Base-by-base conservation (phyloP, 1,140 invertebrate genomes). In the Cydia splendana region DNA sequence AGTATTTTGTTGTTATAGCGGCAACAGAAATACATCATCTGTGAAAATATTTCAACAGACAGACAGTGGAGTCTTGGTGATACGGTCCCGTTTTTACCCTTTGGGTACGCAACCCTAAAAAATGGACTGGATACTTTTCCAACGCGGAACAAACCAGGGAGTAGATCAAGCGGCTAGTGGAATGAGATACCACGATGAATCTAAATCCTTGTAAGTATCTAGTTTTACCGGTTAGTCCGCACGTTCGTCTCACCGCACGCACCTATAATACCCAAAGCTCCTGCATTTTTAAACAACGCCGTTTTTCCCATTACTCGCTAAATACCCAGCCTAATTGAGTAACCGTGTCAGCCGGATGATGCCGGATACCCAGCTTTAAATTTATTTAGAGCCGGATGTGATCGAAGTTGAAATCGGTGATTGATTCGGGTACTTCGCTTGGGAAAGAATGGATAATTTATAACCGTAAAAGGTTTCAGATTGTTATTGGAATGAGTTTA, bases 371-470 rank as follows among this genome's bases (percentile, higher is more conserved):
- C 30, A 13, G 34, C 34, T 42, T 45, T 42, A 42, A 71, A 71
- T 67, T 3, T 67, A 71, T 71, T 71, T 71, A 45, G 65, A 69
- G 30, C 30, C 38, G 30, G 30, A 71, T 71, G 15, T 71, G 67
- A 71, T 71, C 34, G 38, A 20, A 67, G 24, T 38, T 67, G 65
- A 67, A 67, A 15, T 67, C 28, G 65, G 65, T 67, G 65, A 67
- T 67, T 67, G 65, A 67, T 67, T 45, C n/a, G 67, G 67, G 30
- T 38, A 71, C 67, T 71, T 45, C 28, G 28, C 28, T 69, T 71
- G n/a, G 67, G 65, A 67, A 71, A 71, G 67, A 71, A 71, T 71
- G 67, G 67, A 38, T 71, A 38, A 67, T 67, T 67, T 67, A 67
- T 71, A 71, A 71, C 4, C 45, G 15, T 38, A 18, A 38, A 38